Evolutionary conservation across 2,113 vertebrate genomes (phyloP).

Genomic region (Dicaeum eximium): DNA sequence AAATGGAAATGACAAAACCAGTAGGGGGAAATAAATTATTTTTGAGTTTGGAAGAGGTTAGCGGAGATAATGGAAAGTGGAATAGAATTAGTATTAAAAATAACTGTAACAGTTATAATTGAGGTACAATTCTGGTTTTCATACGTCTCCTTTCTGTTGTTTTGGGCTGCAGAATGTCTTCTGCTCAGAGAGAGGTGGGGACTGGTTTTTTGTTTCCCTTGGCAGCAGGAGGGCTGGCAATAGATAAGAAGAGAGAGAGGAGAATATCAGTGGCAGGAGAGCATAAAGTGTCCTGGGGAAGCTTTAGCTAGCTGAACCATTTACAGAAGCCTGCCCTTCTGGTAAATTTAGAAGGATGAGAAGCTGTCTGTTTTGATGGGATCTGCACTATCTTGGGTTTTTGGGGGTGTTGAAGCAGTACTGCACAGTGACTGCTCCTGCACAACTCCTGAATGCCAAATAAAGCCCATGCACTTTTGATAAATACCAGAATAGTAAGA

Average conservation of each 20-base stretch:
- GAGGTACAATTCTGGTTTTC: neutral
- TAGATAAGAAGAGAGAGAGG: neutral
- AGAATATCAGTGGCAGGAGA: neutral
- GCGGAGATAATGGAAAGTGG: neutral
- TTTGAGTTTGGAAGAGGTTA: conserved; percentile 1
- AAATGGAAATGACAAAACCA: neutral
- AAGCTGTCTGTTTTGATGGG: neutral
- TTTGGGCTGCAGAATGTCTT: neutral
- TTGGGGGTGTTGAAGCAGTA: neutral
- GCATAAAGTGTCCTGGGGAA: neutral
- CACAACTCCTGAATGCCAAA: neutral
- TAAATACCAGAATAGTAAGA: neutral
- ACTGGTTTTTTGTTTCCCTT: neutral
- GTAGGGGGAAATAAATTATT: neutral
- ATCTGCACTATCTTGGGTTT: neutral
- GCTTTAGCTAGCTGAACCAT: neutral
- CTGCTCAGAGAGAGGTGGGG: neutral
- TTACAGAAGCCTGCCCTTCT: neutral
- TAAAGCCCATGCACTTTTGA: neutral
- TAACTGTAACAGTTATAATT: neutral
- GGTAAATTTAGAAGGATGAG: neutral
- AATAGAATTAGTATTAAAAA: neutral
- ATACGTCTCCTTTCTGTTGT: neutral
- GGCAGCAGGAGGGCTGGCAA: neutral
- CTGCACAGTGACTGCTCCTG: neutral